A percentile compares a stretch with the other conserved stretches of the same genome.
These are phyloP conservation scores for Agrochola circellaris DNA, from an alignment of 2,888 invertebrate species.

Conservation along the genomic window DNA sequence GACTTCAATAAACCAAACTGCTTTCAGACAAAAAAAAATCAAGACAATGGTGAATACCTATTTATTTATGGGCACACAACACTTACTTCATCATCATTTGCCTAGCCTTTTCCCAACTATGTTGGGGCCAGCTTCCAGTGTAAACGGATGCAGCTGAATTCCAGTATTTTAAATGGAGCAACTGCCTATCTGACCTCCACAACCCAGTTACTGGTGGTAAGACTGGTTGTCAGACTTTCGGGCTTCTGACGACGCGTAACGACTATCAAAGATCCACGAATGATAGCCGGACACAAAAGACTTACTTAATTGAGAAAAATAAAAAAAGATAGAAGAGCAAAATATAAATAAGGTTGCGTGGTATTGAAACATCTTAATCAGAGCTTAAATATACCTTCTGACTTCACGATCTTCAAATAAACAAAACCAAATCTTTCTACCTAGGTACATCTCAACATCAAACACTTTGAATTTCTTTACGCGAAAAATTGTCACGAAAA, in stretches of 20 bases:
- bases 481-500: background rate
- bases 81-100: too few relatives aligned
- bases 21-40: background rate
- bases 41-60: too few relatives aligned
- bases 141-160: too few relatives aligned
- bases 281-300: background rate
- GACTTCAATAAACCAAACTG: background rate
- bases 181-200: too few relatives aligned
- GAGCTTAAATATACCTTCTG: background rate
- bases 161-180: too few relatives aligned
- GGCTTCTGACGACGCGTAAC: background rate
- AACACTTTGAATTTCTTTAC: constrained; percentile 27
- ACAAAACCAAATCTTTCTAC: constrained; percentile 6
- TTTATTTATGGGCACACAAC: too few relatives aligned
- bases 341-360: background rate
- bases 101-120: too few relatives aligned
- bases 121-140: too few relatives aligned
- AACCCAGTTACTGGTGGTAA: background rate
- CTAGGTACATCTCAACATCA: background rate
- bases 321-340: background rate
- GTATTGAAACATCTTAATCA: background rate
- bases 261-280: background rate
- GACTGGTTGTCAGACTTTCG: background rate
- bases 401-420: background rate
- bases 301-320: background rate